Percentiles rank a stretch among this genome's conserved stretches.
phyloP scores from a whole-genome alignment of 2,113 vertebrate genomes.

The Brienomyrus brachyistius region DNA sequence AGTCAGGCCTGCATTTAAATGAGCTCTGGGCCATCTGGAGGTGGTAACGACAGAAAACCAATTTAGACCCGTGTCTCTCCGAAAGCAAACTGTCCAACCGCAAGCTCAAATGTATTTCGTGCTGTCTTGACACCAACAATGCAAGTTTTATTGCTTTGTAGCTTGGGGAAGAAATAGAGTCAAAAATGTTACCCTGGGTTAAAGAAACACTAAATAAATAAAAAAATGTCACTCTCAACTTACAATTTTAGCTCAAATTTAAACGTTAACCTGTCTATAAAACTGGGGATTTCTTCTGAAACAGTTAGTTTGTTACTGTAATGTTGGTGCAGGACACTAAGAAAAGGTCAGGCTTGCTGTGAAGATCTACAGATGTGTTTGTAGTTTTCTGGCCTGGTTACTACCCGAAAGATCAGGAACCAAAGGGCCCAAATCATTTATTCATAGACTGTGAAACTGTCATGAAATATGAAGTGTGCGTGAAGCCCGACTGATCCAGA shows the following conservation, averaged over 20 bases:
- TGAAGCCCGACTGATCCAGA: background rate
- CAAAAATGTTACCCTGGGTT: background rate
- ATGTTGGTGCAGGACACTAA: background rate
- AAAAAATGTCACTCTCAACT: background rate
- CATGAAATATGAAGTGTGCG: background rate
- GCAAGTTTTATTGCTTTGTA: background rate
- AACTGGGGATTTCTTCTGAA: background rate
- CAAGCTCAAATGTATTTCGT: background rate
- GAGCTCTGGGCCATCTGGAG: conserved; percentile 1
- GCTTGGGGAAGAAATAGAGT: background rate
- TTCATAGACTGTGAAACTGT: background rate
- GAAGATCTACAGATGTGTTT: background rate
- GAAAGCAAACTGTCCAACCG: conserved; percentile 1
- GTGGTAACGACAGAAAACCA: conserved; percentile 8
- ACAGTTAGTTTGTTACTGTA: background rate
- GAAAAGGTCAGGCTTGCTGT: background rate
- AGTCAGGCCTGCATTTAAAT: background rate
- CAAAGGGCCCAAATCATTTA: background rate
- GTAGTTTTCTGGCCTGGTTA: background rate
- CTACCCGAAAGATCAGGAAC: background rate
- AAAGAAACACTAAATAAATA: background rate
- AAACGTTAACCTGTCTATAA: background rate
- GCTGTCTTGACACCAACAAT: background rate
- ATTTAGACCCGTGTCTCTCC: background rate
- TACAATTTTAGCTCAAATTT: background rate